These are phyloP conservation scores for Drymodes brunneopygia DNA, from an alignment of 2,113 vertebrate species.

Conservation along the genomic window DNA sequence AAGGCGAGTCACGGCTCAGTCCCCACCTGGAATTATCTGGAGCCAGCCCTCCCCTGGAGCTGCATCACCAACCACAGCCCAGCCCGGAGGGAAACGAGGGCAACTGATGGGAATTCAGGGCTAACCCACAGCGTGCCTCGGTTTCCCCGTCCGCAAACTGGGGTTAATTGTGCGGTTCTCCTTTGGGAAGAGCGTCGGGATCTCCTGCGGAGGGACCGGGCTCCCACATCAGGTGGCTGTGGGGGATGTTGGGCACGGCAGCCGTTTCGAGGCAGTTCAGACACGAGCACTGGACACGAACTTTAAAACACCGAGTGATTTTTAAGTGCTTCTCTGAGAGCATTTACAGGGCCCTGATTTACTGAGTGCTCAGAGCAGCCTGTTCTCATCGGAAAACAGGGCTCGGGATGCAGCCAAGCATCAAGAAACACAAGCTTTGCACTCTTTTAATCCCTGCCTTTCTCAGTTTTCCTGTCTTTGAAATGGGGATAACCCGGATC, in stretches of 20 bases:
- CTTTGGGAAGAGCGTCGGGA: accelerated
- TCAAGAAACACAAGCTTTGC: neutral
- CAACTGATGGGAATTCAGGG: accelerated
- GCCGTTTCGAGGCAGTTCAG: neutral
- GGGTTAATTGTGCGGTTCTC: neutral
- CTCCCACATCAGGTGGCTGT: accelerated
- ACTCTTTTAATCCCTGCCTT: neutral
- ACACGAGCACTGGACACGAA: neutral
- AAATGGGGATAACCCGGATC: neutral
- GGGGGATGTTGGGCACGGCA: neutral
- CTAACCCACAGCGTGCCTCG: accelerated
- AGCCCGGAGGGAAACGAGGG: neutral
- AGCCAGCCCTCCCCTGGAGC: neutral
- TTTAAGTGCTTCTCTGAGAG: neutral
- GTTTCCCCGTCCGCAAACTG: neutral
- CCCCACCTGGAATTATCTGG: accelerated
- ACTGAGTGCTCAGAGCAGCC: neutral
- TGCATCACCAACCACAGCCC: neutral
- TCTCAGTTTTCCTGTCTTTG: neutral
- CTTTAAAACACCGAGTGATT: neutral
- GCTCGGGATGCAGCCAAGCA: neutral
- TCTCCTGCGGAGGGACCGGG: neutral
- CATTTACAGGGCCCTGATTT: conserved; percentile 11
- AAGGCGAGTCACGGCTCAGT: neutral
- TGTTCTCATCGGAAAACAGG: neutral